Percentiles rank a stretch among this genome's conserved stretches.
These are phyloP conservation scores for Euplagia quadripunctaria DNA, from an alignment of 2,888 invertebrate genomes.

Conservation along the genomic window DNA sequence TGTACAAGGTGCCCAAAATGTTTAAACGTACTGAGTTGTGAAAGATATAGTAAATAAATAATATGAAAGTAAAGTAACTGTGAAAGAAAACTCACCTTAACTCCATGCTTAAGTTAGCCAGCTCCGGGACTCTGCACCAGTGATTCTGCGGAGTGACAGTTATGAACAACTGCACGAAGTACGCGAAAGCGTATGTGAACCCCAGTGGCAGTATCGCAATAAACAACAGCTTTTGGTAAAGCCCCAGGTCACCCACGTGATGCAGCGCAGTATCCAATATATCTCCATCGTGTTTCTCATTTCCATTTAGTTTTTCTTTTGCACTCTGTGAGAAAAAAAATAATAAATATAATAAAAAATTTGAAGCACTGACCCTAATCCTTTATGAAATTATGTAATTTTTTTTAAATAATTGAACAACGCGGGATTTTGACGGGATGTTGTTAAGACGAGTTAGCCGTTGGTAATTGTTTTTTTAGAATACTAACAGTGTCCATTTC, in stretches of 20 bases:
- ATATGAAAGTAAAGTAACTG: too few relatives aligned
- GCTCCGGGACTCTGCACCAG: conserved; percentile 74
- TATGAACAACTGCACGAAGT: conserved; percentile 78
- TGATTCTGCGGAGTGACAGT: conserved; percentile 72
- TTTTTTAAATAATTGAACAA: background rate
- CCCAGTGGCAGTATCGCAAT: conserved; percentile 72
- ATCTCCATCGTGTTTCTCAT: conserved; percentile 33
- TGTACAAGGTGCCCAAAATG: too few relatives aligned
- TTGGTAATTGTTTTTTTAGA: background rate
- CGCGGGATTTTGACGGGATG: background rate
- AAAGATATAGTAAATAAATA: too few relatives aligned
- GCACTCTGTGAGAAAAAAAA: background rate
- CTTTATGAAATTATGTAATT: background rate
- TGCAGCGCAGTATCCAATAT: conserved; percentile 66
- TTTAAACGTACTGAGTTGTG: too few relatives aligned
- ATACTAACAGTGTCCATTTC: background rate
- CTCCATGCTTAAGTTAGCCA: conserved; percentile 62
- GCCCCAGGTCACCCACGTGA: conserved; percentile 72
- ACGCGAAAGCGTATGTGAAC: conserved; percentile 72
- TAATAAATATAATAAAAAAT: background rate
- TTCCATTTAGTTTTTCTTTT: background rate
- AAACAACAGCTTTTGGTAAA: conserved; percentile 74
- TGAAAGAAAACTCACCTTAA: conserved; percentile 59
- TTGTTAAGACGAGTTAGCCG: background rate
- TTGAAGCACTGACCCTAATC: background rate